Evolutionary conservation across 2,113 vertebrate genomes (phyloP), one percentile per base, ranked within the genome.

Genomic region (Rhinolophus ferrumequinum): DNA sequence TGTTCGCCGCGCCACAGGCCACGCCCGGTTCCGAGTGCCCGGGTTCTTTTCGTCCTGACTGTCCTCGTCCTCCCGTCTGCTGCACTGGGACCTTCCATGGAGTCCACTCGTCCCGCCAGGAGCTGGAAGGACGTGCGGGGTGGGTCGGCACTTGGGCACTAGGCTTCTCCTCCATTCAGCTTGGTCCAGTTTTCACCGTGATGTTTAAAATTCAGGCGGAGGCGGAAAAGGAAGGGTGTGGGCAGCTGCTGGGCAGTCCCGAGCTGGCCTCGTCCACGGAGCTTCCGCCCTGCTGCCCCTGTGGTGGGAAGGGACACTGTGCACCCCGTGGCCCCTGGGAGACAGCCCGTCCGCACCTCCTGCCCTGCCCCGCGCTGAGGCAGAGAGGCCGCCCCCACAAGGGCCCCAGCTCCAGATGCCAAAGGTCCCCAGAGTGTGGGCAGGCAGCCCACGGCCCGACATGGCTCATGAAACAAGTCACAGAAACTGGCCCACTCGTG

Each of bases 331-430:
- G 88, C 56, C 35, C 56, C 47, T 56, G 1, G 1, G 47, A 38
- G 67, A 64, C 44, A 8, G 0, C 77, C n/a, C 41, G 19, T 0
- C 0, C 0, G 2, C 0, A 95, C 93, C 93, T 8, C 1, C 38
- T 16, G 4, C 3, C 2, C 67, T 60, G 89, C 73, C 54, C 0
- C 10, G 11, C 22, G 50, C 87, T 18, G 52, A 67, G 38, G 44
- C 41, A 7, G 11, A 6, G 33, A 35, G 1, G 5, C 87, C 0
- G 1, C 70, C 62, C 62, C 75, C 73, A 11, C 85, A 0, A 0
- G 0, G 3, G 22, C 54, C 72, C 50, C 33, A 1, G 52, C 35
- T 69, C n/a, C 67, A 97, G 94, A 97, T 93, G 97, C 97, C 98
- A 97, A 89, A 97, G 92, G 96, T 73, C 70, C 0, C 30, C 88